These are phyloP conservation scores for Bombus impatiens DNA, from an alignment of 1,140 invertebrate genomes.

Conservation along the genomic window DNA sequence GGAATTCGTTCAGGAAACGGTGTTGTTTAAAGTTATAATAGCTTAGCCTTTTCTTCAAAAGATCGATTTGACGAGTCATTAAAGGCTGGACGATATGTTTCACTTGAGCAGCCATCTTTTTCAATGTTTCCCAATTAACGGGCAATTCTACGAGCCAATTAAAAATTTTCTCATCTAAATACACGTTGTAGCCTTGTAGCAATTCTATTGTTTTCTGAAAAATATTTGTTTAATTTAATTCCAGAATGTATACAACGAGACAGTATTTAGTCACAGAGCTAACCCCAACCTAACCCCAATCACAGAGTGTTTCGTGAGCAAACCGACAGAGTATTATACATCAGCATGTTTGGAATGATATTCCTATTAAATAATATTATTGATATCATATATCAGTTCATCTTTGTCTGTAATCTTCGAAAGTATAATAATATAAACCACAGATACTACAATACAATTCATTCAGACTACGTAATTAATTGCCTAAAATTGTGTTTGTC, in stretches of 20 bases:
- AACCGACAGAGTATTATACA: no score
- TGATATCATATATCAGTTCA: background rate
- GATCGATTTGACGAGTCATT: constrained; percentile 86
- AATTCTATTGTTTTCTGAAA: constrained; percentile 88
- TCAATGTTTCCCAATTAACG: constrained; percentile 93
- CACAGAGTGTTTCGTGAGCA: no score
- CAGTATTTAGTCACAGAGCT: no score
- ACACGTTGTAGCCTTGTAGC: constrained; percentile 88
- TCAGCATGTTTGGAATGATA: no score
- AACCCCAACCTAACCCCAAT: no score
- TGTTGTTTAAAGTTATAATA: constrained; percentile 91
- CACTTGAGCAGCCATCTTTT: constrained; percentile 91
- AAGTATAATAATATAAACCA: no score
- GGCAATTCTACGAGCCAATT: constrained; percentile 89
- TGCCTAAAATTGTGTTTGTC: no score
- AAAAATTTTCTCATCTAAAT: constrained; percentile 86
- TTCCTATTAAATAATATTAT: background rate
- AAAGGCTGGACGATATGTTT: constrained; percentile 93
- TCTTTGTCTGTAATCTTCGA: background rate
- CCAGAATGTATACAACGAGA: no score
- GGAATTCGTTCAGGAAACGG: constrained; percentile 90
- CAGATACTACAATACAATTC: no score
- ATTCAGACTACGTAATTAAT: no score
- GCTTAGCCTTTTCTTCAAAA: constrained; percentile 86
- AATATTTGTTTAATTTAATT: background rate